These are phyloP conservation scores for Kuschelorhynchus macadamiae DNA, from an alignment of 2,888 invertebrate species.

Conservation along the genomic window DNA sequence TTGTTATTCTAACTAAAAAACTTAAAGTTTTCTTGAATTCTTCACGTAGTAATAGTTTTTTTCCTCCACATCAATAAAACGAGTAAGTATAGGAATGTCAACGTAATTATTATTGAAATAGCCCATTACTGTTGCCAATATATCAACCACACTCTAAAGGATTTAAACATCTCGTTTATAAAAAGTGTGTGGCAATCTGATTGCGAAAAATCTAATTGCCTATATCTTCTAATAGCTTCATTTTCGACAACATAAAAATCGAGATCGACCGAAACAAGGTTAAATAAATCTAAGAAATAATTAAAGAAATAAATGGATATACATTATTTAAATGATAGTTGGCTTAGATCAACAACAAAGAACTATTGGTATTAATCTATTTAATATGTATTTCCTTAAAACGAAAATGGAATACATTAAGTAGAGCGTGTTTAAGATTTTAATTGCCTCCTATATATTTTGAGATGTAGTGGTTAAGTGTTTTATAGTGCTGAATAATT, in stretches of 20 bases:
- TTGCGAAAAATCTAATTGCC: constrained; percentile 37
- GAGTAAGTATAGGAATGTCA: too few species aligned
- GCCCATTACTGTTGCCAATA: constrained; percentile 2
- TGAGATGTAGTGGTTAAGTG: constrained; percentile 23
- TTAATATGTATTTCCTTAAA: constrained; percentile 37
- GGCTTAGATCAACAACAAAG: constrained; percentile 27
- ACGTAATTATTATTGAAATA: constrained; percentile 14
- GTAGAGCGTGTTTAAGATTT: constrained; percentile 29
- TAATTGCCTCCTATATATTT: constrained; percentile 17
- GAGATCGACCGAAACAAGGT: constrained; percentile 34
- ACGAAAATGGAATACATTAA: constrained; percentile 35
- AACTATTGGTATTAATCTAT: constrained; percentile 25
- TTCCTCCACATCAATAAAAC: too few species aligned
- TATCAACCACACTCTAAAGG: background rate
- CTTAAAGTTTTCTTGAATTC: too few species aligned
- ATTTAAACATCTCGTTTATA: constrained; percentile 10
- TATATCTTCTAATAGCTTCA: constrained; percentile 38
- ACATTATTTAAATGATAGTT: constrained; percentile 13
- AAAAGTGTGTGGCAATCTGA: constrained; percentile 24
- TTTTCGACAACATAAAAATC: constrained; percentile 27
- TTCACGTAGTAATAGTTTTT: too few species aligned
- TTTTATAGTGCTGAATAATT: constrained; percentile 3
- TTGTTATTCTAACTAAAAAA: too few species aligned
- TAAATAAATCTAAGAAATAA: constrained; percentile 35
- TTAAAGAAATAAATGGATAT: constrained; percentile 35